These are phyloP conservation scores for Struthidea cinerea DNA, from an alignment of 2,113 vertebrate species.

Conservation along the genomic window DNA sequence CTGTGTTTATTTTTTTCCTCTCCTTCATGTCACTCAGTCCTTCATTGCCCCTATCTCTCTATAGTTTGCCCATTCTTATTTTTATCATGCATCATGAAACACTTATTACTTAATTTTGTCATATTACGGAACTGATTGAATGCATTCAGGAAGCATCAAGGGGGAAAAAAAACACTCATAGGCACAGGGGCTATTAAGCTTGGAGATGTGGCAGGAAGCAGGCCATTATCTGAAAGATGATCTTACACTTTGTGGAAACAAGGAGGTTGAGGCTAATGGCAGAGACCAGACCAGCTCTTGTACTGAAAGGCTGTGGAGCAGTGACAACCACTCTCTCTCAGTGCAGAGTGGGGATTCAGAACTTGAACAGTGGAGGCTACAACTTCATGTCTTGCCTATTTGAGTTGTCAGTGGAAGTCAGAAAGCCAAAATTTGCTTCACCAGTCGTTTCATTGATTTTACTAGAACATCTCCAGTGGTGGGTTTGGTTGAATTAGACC, in stretches of 20 bases:
- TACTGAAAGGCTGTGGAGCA: background rate
- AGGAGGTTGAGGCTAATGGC: background rate
- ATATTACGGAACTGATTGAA: background rate
- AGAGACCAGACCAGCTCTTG: background rate
- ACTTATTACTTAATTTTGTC: background rate
- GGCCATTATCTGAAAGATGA: background rate
- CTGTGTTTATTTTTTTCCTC: background rate
- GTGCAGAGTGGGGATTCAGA: background rate
- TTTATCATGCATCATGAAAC: background rate
- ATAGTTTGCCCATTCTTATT: background rate
- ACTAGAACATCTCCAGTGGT: background rate
- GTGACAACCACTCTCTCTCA: background rate
- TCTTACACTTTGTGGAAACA: background rate
- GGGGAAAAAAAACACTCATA: rapidly evolving
- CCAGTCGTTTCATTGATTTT: background rate
- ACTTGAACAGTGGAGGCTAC: background rate
- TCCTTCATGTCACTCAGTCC: background rate
- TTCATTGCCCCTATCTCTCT: background rate
- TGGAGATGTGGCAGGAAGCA: background rate
- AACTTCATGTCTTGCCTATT: background rate
- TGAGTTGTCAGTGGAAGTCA: background rate
- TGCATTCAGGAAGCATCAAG: background rate
- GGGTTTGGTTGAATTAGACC: background rate
- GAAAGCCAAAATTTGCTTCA: background rate
- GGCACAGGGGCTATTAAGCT: background rate